Percentiles rank a stretch among this genome's conserved stretches.
Evolutionary conservation across 2,113 vertebrate species (phyloP).

Genomic region (Lepus timidus): DNA sequence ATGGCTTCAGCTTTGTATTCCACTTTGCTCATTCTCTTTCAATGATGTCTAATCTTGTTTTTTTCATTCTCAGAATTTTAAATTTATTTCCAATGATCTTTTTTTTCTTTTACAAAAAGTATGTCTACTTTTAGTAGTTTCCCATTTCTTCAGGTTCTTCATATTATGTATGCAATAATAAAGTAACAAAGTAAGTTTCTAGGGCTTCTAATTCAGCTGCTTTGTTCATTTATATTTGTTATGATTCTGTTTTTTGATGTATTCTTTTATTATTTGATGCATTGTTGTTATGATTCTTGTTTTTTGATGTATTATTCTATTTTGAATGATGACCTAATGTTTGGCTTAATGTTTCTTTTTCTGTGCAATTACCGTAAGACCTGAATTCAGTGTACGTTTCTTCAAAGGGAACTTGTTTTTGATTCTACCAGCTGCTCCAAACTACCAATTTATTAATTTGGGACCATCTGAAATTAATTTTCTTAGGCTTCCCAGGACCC

Average conservation of each 20-base stretch:
- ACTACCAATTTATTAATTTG: neutral
- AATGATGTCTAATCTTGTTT: neutral
- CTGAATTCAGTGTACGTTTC: neutral
- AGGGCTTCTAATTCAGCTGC: neutral
- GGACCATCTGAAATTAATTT: neutral
- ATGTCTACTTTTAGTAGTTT: neutral
- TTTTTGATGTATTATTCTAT: neutral
- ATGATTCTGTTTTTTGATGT: neutral
- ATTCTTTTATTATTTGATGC: neutral
- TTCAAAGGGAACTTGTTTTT: conserved; percentile 1
- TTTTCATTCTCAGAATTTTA: neutral
- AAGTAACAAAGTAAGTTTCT: neutral
- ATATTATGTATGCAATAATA: neutral
- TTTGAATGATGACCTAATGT: neutral
- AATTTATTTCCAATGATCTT: neutral
- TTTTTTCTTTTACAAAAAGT: neutral
- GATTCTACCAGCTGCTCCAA: neutral
- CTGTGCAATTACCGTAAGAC: neutral
- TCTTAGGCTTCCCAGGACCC: neutral
- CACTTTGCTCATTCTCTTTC: neutral
- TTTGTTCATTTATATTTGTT: neutral
- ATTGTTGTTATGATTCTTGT: neutral
- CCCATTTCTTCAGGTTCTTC: neutral
- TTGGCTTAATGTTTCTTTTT: neutral
- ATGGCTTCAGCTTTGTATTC: neutral